Conservation (phyloP, 2,888 invertebrate genomes). For the Caenorhabditis sp. region DNA sequence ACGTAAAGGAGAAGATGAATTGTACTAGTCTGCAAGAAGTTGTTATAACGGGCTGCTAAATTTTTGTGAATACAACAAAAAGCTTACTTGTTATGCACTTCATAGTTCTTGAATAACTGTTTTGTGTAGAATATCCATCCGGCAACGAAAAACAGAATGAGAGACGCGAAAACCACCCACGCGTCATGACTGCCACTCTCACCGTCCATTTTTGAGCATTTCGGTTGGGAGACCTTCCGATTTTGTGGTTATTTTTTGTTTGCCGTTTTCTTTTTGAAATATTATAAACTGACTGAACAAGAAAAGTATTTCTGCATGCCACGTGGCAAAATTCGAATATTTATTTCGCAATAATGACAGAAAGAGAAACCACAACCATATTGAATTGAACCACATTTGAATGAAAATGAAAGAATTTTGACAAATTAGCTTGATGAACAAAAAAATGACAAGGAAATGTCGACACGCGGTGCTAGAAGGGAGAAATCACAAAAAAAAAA, state of each 20-base stretch:
- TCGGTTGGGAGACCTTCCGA: slow-evolving; percentile 15
- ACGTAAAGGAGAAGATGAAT: slow-evolving; percentile 94
- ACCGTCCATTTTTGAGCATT: slow-evolving; percentile 40
- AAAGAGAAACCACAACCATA: slow-evolving; percentile 36
- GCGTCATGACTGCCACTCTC: slow-evolving; percentile 35
- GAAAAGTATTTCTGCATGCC: no score
- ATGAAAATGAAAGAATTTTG: not conserved
- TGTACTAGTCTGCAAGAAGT: slow-evolving; percentile 86
- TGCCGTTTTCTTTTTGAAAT: no score
- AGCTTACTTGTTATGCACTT: slow-evolving; percentile 62
- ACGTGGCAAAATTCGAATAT: slow-evolving; percentile 11
- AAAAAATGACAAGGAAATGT: slow-evolving; percentile 26
- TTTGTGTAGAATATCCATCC: slow-evolving; percentile 99
- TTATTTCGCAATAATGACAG: not conserved
- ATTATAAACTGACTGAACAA: no score
- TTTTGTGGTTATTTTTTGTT: not conserved
- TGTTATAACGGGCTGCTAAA: no score
- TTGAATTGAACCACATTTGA: slow-evolving; percentile 25
- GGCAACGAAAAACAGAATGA: slow-evolving; percentile 89
- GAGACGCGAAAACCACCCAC: slow-evolving; percentile 41
- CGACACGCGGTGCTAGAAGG: slow-evolving; percentile 36
- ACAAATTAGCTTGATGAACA: no score
- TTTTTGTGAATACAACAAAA: not conserved
- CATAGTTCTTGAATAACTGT: slow-evolving; percentile 81
- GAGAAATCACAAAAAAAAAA: slow-evolving; percentile 44